Evolutionary conservation across 2,888 invertebrate species (phyloP).

Genomic region (Sarcophaga variegata): DNA sequence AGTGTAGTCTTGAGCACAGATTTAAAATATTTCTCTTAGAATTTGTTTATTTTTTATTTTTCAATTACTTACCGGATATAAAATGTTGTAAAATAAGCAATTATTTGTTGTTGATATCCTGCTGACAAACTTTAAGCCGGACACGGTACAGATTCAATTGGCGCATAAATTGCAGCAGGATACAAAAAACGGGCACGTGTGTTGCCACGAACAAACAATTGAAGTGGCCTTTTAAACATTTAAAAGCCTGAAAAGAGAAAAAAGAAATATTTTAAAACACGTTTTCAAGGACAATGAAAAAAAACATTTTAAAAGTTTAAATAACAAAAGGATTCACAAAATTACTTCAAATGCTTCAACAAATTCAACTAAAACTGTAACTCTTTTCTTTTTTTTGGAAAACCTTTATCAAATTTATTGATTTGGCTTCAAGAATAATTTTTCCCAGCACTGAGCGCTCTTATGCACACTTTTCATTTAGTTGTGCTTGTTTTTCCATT

Average conservation of each 20-base stretch:
- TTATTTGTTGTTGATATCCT: conserved; percentile 41
- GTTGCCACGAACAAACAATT: conserved; percentile 28
- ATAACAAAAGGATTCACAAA: conserved; percentile 38
- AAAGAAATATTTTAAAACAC: conserved; percentile 57
- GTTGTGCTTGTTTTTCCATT: conserved; percentile 69
- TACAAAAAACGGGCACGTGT: conserved; percentile 54
- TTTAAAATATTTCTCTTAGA: not conserved
- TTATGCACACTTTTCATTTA: conserved; percentile 62
- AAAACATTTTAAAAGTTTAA: conserved; percentile 4
- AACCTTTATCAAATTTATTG: conserved; percentile 8
- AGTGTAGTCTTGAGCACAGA: too few relatives aligned
- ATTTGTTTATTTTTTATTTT: not conserved
- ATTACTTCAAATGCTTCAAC: conserved; percentile 65
- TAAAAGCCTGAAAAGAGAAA: not conserved
- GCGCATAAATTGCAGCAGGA: conserved; percentile 38
- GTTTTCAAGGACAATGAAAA: conserved; percentile 55
- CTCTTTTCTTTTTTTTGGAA: conserved; percentile 50
- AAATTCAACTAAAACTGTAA: conserved; percentile 67
- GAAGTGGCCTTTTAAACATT: conserved; percentile 45
- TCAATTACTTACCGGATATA: not conserved
- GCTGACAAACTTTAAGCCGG: conserved; percentile 59
- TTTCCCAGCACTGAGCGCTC: conserved; percentile 52
- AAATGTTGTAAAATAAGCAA: not conserved
- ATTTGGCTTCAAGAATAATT: conserved; percentile 46
- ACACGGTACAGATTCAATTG: conserved; percentile 47